Evolutionary conservation across 2,888 invertebrate genomes (phyloP).

Genomic region (Brachyopa scutellaris): DNA sequence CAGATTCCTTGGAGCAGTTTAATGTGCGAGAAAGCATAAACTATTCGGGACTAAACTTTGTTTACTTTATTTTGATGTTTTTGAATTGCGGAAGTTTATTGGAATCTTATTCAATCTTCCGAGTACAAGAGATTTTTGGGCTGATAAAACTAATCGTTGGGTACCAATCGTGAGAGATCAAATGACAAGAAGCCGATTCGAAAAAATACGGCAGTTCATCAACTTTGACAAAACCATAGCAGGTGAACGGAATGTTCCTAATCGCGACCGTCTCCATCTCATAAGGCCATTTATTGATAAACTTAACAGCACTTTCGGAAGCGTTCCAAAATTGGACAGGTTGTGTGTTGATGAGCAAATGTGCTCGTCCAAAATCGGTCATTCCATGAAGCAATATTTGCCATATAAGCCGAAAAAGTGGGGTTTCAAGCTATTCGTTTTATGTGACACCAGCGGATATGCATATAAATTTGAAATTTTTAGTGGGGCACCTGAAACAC

Average conservation of each 20-base stretch:
- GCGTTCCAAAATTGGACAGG: background rate
- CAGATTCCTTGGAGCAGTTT: background rate
- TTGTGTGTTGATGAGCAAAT: background rate
- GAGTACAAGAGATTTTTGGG: background rate
- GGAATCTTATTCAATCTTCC: background rate
- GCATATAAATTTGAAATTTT: background rate
- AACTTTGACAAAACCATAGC: background rate
- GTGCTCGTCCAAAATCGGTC: background rate
- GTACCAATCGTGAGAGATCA: background rate
- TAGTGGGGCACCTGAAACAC: background rate
- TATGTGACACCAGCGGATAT: background rate
- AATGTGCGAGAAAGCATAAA: background rate
- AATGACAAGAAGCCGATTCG: too few relatives aligned
- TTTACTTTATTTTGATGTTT: background rate
- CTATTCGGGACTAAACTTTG: background rate
- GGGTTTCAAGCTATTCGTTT: too few relatives aligned
- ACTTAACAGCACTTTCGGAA: background rate
- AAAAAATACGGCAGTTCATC: background rate
- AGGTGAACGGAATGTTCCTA: background rate
- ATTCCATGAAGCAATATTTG: background rate
- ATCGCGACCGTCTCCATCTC: background rate
- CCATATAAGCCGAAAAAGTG: background rate
- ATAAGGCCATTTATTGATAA: background rate
- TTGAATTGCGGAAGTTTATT: background rate
- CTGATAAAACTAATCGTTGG: background rate